Evolutionary conservation across 1,140 invertebrate genomes (phyloP).

Genomic region (Ceratosolen solmsi): DNA sequence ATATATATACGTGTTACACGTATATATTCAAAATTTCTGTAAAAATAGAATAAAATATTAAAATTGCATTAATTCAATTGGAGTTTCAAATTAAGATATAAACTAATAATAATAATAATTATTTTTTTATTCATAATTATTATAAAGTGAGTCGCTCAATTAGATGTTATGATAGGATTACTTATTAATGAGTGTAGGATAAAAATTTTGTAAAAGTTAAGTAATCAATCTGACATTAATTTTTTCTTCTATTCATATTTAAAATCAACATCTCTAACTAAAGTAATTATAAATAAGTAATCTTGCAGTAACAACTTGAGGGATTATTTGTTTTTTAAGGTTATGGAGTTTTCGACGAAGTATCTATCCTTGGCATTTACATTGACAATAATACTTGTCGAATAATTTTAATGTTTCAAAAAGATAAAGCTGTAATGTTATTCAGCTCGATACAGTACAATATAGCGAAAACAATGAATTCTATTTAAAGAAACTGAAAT

Average conservation of each 20-base stretch:
- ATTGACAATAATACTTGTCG: background rate
- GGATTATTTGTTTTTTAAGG: too few species aligned
- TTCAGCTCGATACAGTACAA: background rate
- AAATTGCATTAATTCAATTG: background rate
- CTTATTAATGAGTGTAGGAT: too few species aligned
- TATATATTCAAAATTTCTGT: background rate
- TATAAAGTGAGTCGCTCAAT: background rate
- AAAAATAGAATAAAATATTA: background rate
- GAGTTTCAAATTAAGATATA: background rate
- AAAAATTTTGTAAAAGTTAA: too few species aligned
- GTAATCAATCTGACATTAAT: too few species aligned
- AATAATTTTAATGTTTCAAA: background rate
- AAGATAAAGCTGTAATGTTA: background rate
- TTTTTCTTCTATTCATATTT: too few species aligned
- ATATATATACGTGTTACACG: too few species aligned
- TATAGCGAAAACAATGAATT: background rate
- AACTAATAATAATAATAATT: too few species aligned
- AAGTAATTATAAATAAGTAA: too few species aligned
- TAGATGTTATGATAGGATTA: background rate
- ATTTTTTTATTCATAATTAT: too few species aligned
- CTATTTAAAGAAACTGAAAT: background rate
- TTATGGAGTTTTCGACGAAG: background rate
- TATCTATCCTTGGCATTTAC: background rate
- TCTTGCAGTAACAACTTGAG: too few species aligned
- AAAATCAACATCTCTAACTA: too few species aligned